Evolutionary conservation across 2,888 invertebrate species (phyloP).

Genomic region (Drosophila barbarae): DNA sequence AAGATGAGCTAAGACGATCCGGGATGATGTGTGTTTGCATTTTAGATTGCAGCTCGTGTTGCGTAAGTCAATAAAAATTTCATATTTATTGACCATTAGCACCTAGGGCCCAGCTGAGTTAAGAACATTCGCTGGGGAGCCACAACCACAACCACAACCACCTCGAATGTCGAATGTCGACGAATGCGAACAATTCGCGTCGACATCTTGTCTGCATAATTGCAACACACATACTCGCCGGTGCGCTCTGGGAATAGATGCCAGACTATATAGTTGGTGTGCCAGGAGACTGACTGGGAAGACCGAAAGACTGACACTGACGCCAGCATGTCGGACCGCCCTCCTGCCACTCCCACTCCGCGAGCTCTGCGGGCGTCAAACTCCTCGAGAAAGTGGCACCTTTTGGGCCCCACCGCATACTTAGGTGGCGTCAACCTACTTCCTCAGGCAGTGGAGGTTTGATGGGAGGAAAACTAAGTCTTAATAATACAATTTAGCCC

Average conservation of each 20-base stretch:
- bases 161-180: slow-evolving; percentile 21
- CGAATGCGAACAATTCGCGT: slow-evolving; percentile 75
- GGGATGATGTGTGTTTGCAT: slow-evolving; percentile 56
- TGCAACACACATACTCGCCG: slow-evolving; percentile 64
- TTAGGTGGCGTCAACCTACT: slow-evolving; percentile 75
- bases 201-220: slow-evolving; percentile 78
- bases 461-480: neutral
- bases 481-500: rapidly evolving
- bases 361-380: slow-evolving; percentile 58
- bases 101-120: slow-evolving; percentile 65
- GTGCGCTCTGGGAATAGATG: slow-evolving; percentile 40
- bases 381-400: slow-evolving; percentile 66
- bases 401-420: slow-evolving; percentile 66
- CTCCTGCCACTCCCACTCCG: slow-evolving; percentile 15
- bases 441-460: slow-evolving; percentile 28
- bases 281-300: slow-evolving; percentile 29
- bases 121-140: slow-evolving; percentile 17
- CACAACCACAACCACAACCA: slow-evolving; percentile 7
- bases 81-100: slow-evolving; percentile 78
- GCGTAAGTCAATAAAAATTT: slow-evolving; percentile 74
- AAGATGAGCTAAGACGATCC: slow-evolving; percentile 26
- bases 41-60: slow-evolving; percentile 62
- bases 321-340: slow-evolving; percentile 64
- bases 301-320: slow-evolving; percentile 57
- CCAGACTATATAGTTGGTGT: slow-evolving; percentile 26